Base-by-base conservation (phyloP, 2,113 vertebrate genomes). In the Podilymbus podiceps region DNA sequence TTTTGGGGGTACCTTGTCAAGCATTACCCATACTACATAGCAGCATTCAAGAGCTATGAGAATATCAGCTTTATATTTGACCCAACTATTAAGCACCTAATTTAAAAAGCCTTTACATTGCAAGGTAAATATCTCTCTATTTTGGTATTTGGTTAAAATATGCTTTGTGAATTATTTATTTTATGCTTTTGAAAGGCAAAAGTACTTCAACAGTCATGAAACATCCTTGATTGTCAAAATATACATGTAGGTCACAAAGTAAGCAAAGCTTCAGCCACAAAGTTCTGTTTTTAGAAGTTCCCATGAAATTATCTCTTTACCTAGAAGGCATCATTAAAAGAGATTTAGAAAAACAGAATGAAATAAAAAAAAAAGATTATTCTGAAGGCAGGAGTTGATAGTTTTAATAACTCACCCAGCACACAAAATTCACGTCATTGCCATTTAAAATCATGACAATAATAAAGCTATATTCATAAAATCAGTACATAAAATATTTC, bases 311-410 rank as follows among this genome's bases (percentile, higher is more conserved):
- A 93, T 64, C 80, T 88, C n/a, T 88, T 85, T 95, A 89, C 92
- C 91, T 95, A 88, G 83, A 87, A 95, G 96, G 88, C 84, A 95
- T 94, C 79, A 92, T 95, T 97, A 97, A 94, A 97, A 81, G 30
- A 86, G 35, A 89, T 46, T 90, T 72, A 83, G 73, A 89, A 92
- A 94, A 93, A 63, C 2, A 59, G 35, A 83, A 85, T 68, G 38
- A 47, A 89, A 83, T 56, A 87, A 17, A 35, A 50, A 47, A 69
- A 86, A 23, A 83, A 12, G 1, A 42, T 63, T 30, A 56, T 91
- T 93, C 52, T 52, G 31, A 91, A 95, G 35, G 25, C 22, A 17
- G 60, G 14, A 93, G 55, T 88, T 90, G 14, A 94, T 56, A 95
- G 81, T 93, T 92, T 91, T 86, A 90, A 72, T 55, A 95, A 93